These are phyloP conservation scores for Eira barbara DNA, from an alignment of 2,113 vertebrate species.

Conservation along the genomic window DNA sequence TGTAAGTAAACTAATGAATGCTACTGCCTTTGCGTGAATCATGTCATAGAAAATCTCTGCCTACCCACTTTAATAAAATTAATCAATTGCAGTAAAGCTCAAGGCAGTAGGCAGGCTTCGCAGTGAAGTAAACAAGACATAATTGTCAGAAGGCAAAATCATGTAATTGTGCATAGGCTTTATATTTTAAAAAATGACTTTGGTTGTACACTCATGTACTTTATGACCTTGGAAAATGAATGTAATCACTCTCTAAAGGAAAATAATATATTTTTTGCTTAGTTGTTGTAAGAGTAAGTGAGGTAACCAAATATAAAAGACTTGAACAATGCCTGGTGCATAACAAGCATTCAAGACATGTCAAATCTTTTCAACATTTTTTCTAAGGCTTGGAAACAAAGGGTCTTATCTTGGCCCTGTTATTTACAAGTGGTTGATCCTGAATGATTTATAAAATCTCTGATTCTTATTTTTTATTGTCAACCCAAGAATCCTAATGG, in stretches of 20 bases:
- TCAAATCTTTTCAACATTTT: not conserved
- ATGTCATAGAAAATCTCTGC: not conserved
- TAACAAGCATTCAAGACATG: not conserved
- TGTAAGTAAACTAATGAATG: constrained; percentile 5
- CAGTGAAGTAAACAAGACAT: not conserved
- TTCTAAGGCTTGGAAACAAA: not conserved
- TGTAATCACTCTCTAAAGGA: not conserved
- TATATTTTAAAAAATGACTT: not conserved
- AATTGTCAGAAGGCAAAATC: not conserved
- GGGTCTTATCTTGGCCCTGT: not conserved
- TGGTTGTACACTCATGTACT: not conserved
- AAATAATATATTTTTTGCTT: not conserved
- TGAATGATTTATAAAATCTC: not conserved
- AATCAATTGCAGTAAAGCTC: not conserved
- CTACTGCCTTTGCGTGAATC: not conserved
- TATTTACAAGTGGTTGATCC: not conserved
- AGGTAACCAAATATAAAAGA: not conserved
- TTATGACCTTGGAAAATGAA: not conserved
- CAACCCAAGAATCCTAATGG: not conserved
- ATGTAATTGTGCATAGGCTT: not conserved
- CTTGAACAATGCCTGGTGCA: not conserved
- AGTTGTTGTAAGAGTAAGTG: not conserved
- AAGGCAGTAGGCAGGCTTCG: not conserved
- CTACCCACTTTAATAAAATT: not conserved
- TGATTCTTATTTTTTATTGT: not conserved